Conservation (phyloP, 2,797 vertebrate genomes). For the Percopsis omiscomaycus region DNA sequence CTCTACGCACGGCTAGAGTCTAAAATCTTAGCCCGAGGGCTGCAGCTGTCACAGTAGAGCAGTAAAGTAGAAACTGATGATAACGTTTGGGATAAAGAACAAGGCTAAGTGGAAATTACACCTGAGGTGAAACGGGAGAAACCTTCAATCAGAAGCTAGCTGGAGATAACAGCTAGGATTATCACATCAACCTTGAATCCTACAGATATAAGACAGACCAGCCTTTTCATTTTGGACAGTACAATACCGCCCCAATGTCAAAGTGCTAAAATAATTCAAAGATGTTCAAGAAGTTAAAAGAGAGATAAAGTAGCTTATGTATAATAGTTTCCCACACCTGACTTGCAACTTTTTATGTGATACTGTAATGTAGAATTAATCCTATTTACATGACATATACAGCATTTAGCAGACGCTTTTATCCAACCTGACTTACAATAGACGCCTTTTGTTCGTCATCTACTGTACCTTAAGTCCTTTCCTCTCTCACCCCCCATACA, state of each 20-base stretch:
- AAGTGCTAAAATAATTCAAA: background rate
- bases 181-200: slow-evolving; percentile 51
- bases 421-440: too few relatives aligned
- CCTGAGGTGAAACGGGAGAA: slow-evolving; percentile 9
- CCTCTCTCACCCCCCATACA: slow-evolving; percentile 48
- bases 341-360: background rate
- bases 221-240: background rate
- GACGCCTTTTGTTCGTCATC: background rate
- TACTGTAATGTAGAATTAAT: background rate
- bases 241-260: background rate
- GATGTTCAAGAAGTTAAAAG: too few relatives aligned
- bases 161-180: slow-evolving; percentile 11
- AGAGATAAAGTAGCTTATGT: too few relatives aligned
- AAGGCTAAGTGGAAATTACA: slow-evolving; percentile 14
- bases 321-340: background rate
- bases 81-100: slow-evolving; percentile 35
- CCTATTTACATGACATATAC: too few relatives aligned
- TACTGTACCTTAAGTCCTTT: background rate
- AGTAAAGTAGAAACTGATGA: slow-evolving; percentile 27
- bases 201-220: slow-evolving; percentile 8
- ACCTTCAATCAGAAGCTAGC: slow-evolving; percentile 28
- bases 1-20: slow-evolving; percentile 20
- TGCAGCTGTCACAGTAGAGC: slow-evolving; percentile 10
- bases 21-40: slow-evolving; percentile 25
- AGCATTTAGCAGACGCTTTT: too few relatives aligned